These are phyloP conservation scores for Gallinago stenura DNA, from an alignment of 2,797 vertebrate species.

Conservation along the genomic window DNA sequence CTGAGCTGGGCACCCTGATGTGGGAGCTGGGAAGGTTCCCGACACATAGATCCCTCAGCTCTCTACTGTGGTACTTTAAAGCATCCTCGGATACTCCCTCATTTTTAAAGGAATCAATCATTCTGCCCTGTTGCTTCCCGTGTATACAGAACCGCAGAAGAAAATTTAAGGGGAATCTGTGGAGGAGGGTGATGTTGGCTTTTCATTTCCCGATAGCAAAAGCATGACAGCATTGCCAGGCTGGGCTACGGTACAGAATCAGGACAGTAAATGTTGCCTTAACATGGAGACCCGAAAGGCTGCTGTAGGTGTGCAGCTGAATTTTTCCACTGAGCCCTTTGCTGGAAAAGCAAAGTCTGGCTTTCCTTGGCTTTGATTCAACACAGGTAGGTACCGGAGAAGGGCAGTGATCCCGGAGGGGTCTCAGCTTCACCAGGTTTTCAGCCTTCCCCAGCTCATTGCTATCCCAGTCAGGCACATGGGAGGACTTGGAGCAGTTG, in stretches of 20 bases:
- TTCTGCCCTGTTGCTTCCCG: neutral
- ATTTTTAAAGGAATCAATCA: neutral
- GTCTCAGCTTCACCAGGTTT: neutral
- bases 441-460: neutral
- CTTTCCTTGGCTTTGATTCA: slow-evolving; percentile 12
- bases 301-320: neutral
- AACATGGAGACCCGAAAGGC: neutral
- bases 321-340: neutral
- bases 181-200: neutral
- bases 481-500: neutral
- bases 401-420: neutral
- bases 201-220: neutral
- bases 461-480: neutral
- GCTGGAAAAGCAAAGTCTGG: neutral
- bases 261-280: neutral
- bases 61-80: neutral
- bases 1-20: neutral
- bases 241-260: neutral
- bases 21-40: neutral
- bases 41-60: neutral
- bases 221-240: neutral
- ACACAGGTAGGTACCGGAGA: neutral
- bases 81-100: neutral
- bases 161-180: neutral
- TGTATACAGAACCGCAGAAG: neutral